phyloP scores from a whole-genome alignment of 2,888 invertebrate genomes.

The Sinhomidia bicolor region DNA sequence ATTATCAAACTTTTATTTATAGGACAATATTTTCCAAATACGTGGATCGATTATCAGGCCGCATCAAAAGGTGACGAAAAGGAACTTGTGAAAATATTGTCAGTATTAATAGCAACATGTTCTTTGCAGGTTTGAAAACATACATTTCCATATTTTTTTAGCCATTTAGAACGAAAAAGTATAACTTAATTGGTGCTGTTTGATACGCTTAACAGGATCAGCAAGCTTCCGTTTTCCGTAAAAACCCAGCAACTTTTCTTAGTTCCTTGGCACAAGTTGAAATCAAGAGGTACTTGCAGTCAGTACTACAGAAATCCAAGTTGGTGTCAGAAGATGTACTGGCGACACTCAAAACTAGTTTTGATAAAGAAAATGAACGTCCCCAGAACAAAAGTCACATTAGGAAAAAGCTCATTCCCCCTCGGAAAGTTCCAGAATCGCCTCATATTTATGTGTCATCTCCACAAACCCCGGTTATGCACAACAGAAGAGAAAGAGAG shows the following conservation, averaged over 20 bases:
- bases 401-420: constrained; percentile 28
- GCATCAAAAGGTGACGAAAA: constrained; percentile 49
- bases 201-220: constrained; percentile 53
- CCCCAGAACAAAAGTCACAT: background rate
- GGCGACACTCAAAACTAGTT: background rate
- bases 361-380: background rate
- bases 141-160: background rate
- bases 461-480: constrained; percentile 23
- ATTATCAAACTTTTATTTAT: background rate
- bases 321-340: constrained; percentile 31
- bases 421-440: constrained; percentile 50
- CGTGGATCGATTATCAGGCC: constrained; percentile 61
- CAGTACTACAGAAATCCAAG: constrained; percentile 61
- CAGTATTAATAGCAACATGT: constrained; percentile 24
- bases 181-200: background rate
- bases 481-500: constrained; percentile 3
- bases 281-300: constrained; percentile 61
- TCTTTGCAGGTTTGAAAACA: constrained; percentile 25
- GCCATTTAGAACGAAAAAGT: background rate
- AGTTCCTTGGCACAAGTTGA: constrained; percentile 40
- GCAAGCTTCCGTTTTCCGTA: constrained; percentile 34
- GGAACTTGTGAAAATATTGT: constrained; percentile 43
- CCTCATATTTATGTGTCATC: constrained; percentile 67
- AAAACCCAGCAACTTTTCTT: constrained; percentile 60
- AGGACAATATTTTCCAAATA: constrained; percentile 50